These are phyloP conservation scores for Cheirogaleus medius DNA, from an alignment of 2,113 vertebrate genomes.

Conservation along the genomic window DNA sequence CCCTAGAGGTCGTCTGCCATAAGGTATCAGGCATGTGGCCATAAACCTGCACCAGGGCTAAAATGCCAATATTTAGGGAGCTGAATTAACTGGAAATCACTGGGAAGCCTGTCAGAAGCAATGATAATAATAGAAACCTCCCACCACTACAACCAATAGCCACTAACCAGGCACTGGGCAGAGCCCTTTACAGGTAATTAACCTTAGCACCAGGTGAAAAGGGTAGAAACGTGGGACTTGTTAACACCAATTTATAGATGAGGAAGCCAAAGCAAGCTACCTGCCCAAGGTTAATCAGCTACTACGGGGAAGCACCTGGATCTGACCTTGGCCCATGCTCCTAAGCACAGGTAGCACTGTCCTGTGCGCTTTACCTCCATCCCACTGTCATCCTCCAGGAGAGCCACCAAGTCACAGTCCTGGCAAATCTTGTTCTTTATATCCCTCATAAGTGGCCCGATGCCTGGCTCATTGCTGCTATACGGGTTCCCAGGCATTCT, in stretches of 20 bases:
- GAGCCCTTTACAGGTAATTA: neutral
- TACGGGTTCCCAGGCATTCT: constrained; percentile 99
- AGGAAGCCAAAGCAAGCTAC: neutral
- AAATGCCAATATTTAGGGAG: neutral
- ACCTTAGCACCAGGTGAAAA: neutral
- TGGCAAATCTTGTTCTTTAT: constrained; percentile 99
- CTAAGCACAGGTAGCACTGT: neutral
- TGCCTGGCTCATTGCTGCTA: constrained; percentile 97
- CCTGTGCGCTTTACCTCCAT: constrained; percentile 91
- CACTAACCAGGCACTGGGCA: neutral
- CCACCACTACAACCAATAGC: neutral
- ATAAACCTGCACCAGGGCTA: neutral
- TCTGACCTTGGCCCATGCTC: neutral
- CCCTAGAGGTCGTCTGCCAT: neutral
- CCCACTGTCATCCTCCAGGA: constrained; percentile 98
- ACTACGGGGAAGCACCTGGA: neutral
- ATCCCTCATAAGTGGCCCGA: constrained; percentile 97
- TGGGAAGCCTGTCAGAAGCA: neutral
- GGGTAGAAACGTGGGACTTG: neutral
- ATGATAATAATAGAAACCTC: neutral
- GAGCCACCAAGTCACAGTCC: constrained; percentile 98
- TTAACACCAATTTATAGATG: neutral
- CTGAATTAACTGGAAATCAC: neutral
- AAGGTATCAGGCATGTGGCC: neutral
- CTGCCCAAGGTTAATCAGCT: neutral